Evolutionary conservation across 2,797 vertebrate species (phyloP), one percentile per base, ranked within the genome.

Genomic region (Yasuhikotakia modesta): DNA sequence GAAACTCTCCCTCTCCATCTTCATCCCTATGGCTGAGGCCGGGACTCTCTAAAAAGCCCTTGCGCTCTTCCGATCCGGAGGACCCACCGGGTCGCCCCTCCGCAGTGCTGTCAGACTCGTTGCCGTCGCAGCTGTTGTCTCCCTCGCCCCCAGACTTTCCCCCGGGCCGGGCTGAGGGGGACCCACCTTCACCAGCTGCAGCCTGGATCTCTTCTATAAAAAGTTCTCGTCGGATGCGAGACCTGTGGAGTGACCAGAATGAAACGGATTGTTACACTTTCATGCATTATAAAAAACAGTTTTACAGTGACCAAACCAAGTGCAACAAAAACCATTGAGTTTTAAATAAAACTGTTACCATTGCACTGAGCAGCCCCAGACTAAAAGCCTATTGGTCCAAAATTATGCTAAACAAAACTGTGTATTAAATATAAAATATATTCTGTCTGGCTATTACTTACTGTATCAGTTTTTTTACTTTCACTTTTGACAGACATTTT

Each of bases 181-280:
- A 99, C 76, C 97, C 96, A 16, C 95, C 96, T 60, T 96, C 94
- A 7, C 96, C 94, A 3, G 94, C 94, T 74, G 96, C 96, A 83
- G 97, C 96, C 91, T 99, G 98, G 88, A 99, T 98, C 90, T 99
- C 98, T 88, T 99, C 98, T 19, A 98, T 96, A 88, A 99, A 99
- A 82, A 99, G 95, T 89, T 99, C 97, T 83, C 98, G 94, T 73
- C 98, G 94, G 87, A 99, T 99, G 82, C 98, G 96, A 88, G 98
- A 99, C 93, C 98, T 99, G 76, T 55, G 60, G 80, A 83, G 76
- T 57, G 82, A 27, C 73, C 10, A 24, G 11, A 57, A 32, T 22
- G 11, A 32, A 10, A 61, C 13, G 1, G 6, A 60, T 30, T 6
- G 12, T 2, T 7, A 6, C 11, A 22, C 5, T 60, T 27, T 27